Base-by-base conservation (phyloP, 2,888 invertebrate genomes). In the Apantesis nais region DNA sequence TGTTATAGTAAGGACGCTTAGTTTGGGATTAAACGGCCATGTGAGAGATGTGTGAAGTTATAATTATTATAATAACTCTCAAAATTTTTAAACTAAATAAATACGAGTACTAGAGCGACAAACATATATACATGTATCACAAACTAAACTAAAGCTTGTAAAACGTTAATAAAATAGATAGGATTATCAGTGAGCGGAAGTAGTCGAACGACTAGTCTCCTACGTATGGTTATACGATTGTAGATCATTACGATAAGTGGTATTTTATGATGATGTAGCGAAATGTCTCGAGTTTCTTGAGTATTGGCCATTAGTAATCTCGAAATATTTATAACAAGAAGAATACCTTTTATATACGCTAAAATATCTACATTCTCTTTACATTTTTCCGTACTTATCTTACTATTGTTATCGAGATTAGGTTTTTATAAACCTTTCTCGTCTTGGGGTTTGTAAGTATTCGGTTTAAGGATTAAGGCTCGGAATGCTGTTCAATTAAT, bases 371-470 rank as follows among this genome's bases (percentile, higher is more conserved):
- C 37, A 66, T 62, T 16, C 62, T 70, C 55, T 22, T 60, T 41
- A 19, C 19, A 66, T 55, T 63, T 67, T 48, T 31, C 25, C 58
- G 19, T 62, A 61, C 64, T 61, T 61, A 39, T 65, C 68, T 67
- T 65, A 48, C 63, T 44, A 52, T 71, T 71, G 71, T 68, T 65
- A 64, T 14, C 60, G 34, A 62, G 63, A 44, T 60, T 71, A 52
- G 34, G 39, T 67, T 68, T 70, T 64, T 65, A 52, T 48, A 65
- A 44, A 58, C 64, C 16, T 39, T 64, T 61, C 8, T 48, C 39
- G 4, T 25, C 60, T 62, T 44, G 19, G 22, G 58, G 60, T 31
- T 22, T 37, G 1, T 39, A 39, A 37, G 14, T 39, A 55, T 52
- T 70, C 34, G 22, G 9, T 64, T 67, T 63, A 14, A 22, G 34